Evolutionary conservation across 2,888 invertebrate genomes (phyloP).

Genomic region (Ennomos fuscantarius): DNA sequence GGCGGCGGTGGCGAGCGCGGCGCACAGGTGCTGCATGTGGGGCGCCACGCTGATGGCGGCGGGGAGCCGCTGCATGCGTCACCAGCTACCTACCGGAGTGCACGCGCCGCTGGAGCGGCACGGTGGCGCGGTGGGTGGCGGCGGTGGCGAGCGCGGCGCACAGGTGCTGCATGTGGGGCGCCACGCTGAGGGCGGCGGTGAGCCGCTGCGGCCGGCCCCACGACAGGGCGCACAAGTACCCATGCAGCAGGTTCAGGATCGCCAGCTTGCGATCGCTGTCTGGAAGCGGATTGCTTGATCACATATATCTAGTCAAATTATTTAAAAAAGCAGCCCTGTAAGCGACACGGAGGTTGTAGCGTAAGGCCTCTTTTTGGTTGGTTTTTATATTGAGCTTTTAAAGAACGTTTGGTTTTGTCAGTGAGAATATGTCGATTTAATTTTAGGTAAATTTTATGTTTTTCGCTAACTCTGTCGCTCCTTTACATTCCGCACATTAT

Average conservation of each 20-base stretch:
- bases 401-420: too few relatives aligned
- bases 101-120: constrained; percentile 79
- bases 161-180: constrained; percentile 83
- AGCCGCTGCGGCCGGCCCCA: constrained; percentile 79
- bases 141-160: constrained; percentile 65
- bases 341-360: too few relatives aligned
- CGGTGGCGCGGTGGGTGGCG: constrained; percentile 44
- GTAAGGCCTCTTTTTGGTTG: too few relatives aligned
- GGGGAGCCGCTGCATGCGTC: constrained; percentile 74
- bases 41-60: constrained; percentile 81
- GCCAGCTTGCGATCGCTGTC: constrained; percentile 87
- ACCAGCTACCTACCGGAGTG: constrained; percentile 54
- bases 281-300: constrained; percentile 43
- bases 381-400: too few relatives aligned
- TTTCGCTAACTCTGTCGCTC: too few relatives aligned
- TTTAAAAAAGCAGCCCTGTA: too few relatives aligned
- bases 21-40: constrained; percentile 84
- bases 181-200: constrained; percentile 82
- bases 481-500: too few relatives aligned
- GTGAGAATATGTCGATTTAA: too few relatives aligned
- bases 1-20: constrained; percentile 57
- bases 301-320: too few relatives aligned
- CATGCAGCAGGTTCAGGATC: constrained; percentile 87
- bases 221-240: constrained; percentile 86
- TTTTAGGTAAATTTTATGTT: too few relatives aligned